Base-by-base conservation (phyloP, 2,797 vertebrate genomes). In the Jordanella pulchra region DNA sequence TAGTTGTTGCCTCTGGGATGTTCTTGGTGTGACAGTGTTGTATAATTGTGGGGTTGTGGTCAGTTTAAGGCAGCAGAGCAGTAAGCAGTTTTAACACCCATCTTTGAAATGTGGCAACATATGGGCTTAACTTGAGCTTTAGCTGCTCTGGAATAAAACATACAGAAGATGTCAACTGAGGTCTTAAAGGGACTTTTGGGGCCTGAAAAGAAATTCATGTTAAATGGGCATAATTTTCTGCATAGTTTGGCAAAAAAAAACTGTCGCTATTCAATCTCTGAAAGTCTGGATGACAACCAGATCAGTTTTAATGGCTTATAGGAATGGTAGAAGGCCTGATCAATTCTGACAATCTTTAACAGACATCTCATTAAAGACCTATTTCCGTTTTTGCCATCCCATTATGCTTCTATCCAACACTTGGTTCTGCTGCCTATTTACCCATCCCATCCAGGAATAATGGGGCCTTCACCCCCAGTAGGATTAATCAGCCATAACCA, bases 401-500 rank as follows among this genome's bases (percentile, higher is more conserved):
- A 89, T 89, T 89, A 86, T 82, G 76, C 81, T 61, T 88, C 88
- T 77, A 77, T 87, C 84, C 85, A 78, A 70, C 73, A 50, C 84
- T 84, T 71, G 78, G 77, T 90, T 87, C 85, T 54, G 32, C 77
- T 77, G 84, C 76, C 84, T 90, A 84, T 90, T 90, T 90, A 87
- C 84, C 88, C 82, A 75, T 88, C 86, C 80, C 76, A 77, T 76
- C 73, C 84, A 85, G 88, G 83, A 91, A 91, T 90, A 88, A 92
- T 88, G 86, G 88, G 79, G 82, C 83, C 83, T 86, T 88, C 82
- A 88, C 85, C 89, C 89, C 88, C 87, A 85, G 87, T 87, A 87
- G 90, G 90, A 93, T 93, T 93, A 93, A 94, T 94, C 93, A 94
- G 87, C 90, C 87, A 85, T 93, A 92, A 93, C 92, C 93, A 94